These are phyloP conservation scores for Agrotis exclamationis DNA, from an alignment of 2,888 invertebrate species.

Conservation along the genomic window DNA sequence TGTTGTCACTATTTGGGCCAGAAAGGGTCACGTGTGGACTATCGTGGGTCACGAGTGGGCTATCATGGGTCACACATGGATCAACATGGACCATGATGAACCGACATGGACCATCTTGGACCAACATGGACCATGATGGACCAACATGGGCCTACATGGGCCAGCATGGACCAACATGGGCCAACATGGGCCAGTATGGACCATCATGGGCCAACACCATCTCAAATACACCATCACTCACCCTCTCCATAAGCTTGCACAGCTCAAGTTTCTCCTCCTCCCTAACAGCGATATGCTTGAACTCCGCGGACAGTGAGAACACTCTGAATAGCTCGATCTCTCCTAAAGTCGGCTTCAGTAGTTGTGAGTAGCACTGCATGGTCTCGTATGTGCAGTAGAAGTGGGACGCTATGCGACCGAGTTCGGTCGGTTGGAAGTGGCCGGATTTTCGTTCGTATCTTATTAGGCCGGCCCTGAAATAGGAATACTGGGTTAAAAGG, in stretches of 20 bases:
- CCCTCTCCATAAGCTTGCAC: conserved; percentile 96
- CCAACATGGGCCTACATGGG: background rate
- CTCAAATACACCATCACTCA: conserved; percentile 61
- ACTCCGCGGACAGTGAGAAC: conserved; percentile 99
- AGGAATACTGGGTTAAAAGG: background rate
- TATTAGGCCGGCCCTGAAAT: conserved; percentile 95
- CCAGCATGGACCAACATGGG: background rate
- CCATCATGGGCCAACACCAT: background rate
- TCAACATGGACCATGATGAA: background rate
- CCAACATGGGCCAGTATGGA: background rate
- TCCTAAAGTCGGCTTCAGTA: conserved; percentile 98
- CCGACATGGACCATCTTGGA: background rate
- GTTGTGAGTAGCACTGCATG: conserved; percentile 98
- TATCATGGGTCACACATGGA: background rate
- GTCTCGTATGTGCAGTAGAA: conserved; percentile 99
- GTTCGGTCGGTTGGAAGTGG: conserved; percentile 96
- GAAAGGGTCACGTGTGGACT: background rate
- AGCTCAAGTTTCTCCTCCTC: conserved; percentile 99
- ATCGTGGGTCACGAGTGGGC: too few species aligned
- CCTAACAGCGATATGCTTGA: conserved; percentile 97
- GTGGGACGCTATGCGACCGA: conserved; percentile 99
- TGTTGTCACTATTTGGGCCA: background rate
- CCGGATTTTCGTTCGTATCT: conserved; percentile 99
- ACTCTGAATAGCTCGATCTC: conserved; percentile 99
- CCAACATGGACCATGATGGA: accelerated